phyloP scores from a whole-genome alignment of 2,797 vertebrate species.

The Lagorchestes hirsutus region DNA sequence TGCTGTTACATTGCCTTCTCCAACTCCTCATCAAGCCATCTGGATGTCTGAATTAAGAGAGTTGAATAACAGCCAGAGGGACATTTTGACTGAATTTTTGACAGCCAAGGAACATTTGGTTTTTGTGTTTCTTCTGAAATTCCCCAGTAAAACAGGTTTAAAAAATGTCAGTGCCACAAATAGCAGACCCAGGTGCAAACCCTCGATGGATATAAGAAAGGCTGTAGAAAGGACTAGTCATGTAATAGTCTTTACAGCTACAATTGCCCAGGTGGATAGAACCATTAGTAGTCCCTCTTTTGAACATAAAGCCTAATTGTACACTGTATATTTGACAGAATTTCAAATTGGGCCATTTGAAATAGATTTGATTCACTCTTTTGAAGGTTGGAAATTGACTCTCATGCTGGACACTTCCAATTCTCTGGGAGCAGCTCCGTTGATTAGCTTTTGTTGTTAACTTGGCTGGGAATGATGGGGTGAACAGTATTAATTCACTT shows the following conservation, averaged over 20 bases:
- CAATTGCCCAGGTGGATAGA: not conserved
- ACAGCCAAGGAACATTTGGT: not conserved
- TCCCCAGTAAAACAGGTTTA: not conserved
- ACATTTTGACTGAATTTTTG: conserved; percentile 26
- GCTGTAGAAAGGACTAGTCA: not conserved
- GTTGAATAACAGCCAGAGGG: conserved; percentile 5
- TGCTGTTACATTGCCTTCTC: not conserved
- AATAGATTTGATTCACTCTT: not conserved
- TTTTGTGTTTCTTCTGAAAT: not conserved
- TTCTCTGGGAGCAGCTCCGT: not conserved
- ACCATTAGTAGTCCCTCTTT: not conserved
- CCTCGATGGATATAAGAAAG: not conserved
- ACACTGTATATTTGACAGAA: not conserved
- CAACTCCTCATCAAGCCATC: not conserved
- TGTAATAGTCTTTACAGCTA: not conserved
- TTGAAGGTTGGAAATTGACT: not conserved
- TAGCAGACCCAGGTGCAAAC: not conserved
- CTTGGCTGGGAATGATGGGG: not conserved
- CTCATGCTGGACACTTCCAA: not conserved
- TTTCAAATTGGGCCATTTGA: not conserved
- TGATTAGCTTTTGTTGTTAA: not conserved
- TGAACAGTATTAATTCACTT: not conserved
- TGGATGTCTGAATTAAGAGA: not conserved
- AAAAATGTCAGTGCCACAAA: not conserved
- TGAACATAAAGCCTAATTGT: not conserved